Base-by-base conservation (phyloP, 2,888 invertebrate genomes). In the Oxystoma pomonae region DNA sequence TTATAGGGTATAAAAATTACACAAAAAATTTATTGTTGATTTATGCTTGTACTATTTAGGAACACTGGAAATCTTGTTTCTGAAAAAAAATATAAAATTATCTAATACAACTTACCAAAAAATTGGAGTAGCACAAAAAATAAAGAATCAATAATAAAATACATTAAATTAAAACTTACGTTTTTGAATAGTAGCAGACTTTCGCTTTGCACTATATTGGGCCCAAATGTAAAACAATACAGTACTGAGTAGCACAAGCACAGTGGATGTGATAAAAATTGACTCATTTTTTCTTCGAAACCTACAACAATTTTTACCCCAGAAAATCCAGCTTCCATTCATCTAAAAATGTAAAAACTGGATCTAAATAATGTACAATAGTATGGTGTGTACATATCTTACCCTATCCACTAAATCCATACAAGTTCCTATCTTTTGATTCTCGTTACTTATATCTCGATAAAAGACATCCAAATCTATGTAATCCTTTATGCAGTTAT, bases 371-470 rank as follows among this genome's bases (percentile, higher is more conserved):
- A 53, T 35, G 35, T 3, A 35, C 12, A 35, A 35, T 35, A 12
- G 35, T 3, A 3, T 35, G 12, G 35, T 3, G 5, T 7, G 35
- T 22, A 20, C 20, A 18, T 12, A 12, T 57, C 83, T 82, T 79
- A 88, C 88, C 68, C 85, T 80, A 78, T 89, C 88, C 1, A 88
- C 86, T 69, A 88, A 82, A 75, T 89, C 89, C 85, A 89, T 87
- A 71, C 89, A 89, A 64, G 87, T 81, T 65, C 82, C 83, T 66
- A 85, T 84, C 61, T 84, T 82, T 64, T 85, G 86, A 73, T 85
- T 83, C 61, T 81, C 77, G 73, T 84, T 84, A 69, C 80, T 87
- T 61, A 88, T 78, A 22, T 82, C 80, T 71, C 83, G 81, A 73
- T 87, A 89, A 73, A 81, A 86, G 56, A 81, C 75, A 73, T 87